Evolutionary conservation across 2,797 vertebrate genomes (phyloP).

Genomic region (Lophura swinhoii): DNA sequence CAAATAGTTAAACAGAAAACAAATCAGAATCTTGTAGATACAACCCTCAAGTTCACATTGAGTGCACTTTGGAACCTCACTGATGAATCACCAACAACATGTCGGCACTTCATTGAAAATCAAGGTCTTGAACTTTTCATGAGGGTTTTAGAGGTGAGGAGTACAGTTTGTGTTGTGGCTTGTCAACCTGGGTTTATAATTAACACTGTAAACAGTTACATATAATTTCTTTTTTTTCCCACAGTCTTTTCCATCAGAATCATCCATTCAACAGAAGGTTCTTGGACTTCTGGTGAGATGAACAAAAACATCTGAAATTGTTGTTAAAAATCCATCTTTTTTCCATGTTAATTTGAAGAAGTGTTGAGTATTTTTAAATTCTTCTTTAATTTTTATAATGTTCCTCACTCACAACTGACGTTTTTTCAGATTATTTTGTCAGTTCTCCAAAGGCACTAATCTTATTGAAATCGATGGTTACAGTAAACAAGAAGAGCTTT

Average conservation of each 20-base stretch:
- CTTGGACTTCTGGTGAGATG: slow-evolving; percentile 95
- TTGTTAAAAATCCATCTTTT: background rate
- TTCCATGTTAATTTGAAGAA: background rate
- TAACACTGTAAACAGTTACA: slow-evolving; percentile 1
- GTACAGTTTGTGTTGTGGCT: background rate
- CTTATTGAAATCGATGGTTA: background rate
- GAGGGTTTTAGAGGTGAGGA: slow-evolving; percentile 94
- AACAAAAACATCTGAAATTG: background rate
- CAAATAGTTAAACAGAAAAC: slow-evolving; percentile 99
- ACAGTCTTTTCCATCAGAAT: slow-evolving; percentile 96
- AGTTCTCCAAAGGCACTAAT: background rate
- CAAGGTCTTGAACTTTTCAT: slow-evolving; percentile 98
- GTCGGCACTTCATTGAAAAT: slow-evolving; percentile 98
- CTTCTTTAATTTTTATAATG: background rate
- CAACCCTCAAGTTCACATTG: slow-evolving; percentile 96
- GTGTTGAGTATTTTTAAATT: background rate
- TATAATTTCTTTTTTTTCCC: slow-evolving; percentile 14
- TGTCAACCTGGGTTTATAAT: background rate
- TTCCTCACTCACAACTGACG: background rate
- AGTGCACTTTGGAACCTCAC: slow-evolving; percentile 99
- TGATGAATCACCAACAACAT: slow-evolving; percentile 97
- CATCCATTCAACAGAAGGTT: slow-evolving; percentile 99
- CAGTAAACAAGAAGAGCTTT: background rate
- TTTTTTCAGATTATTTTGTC: background rate
- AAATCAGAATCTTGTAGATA: slow-evolving; percentile 92